Base-by-base conservation (phyloP, 2,113 vertebrate genomes). In the Trichechus manatus region DNA sequence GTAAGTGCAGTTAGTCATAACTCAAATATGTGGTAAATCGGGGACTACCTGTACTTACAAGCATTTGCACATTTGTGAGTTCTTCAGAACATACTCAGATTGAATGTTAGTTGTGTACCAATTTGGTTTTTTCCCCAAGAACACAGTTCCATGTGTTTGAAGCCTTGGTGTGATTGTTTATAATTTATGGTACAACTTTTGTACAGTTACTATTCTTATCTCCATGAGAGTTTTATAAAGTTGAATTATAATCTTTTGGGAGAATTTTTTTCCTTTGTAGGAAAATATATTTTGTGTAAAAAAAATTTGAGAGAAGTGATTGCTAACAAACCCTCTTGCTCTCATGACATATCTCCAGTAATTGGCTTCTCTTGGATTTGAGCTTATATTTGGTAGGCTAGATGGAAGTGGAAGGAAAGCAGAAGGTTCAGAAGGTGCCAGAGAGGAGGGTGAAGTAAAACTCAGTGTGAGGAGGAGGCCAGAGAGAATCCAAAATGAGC, bases 301-400 rank as follows among this genome's bases (percentile, higher is more conserved):
- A 91, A 85, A 87, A 74, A 89, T 78, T 88, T 87, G 22, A 93
- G 87, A 68, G 53, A 94, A 94, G 5, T 80, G 22, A 97, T 93
- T 91, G 44, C 19, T 95, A 90, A n/a, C 29, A 75, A 94, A 50
- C 10, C 11, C 23, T 25, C 47, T 81, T 94, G 23, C 36, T 9
- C 11, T 83, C 56, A 87, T 89, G 87, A 88, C 33, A 66, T 9
- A 72, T 47, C 47, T 83, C 9, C 3, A 61, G 56, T 92, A 84
- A 92, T 87, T 92, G 77, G 44, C 33, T 95, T 96, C 42, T 17
- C 74, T 96, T 94, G 25, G 9, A 80, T 64, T 95, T 39, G 11
- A 93, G 82, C n/a, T 95, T 15, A 75, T 84, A 91, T 85, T 95
- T n/a, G 33, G 20, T 82, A 90, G 64, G 22, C 85, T 20, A 90